A percentile compares a stretch with the other conserved stretches of the same genome.
Evolutionary conservation across 1,140 invertebrate genomes (phyloP).

Genomic region (Lutraria rhynchaena): DNA sequence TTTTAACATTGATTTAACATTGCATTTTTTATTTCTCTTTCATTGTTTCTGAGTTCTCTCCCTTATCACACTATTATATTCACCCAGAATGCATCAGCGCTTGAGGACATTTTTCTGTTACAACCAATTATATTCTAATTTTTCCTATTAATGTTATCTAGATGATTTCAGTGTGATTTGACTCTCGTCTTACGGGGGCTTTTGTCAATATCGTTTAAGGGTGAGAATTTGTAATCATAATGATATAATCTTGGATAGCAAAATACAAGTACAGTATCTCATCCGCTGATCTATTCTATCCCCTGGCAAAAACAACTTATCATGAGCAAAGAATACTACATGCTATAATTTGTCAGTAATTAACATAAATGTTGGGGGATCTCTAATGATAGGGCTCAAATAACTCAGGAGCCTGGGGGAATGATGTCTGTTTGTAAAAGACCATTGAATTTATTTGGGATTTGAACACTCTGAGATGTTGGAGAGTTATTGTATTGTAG

Average conservation of each 20-base stretch:
- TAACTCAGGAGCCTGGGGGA: conserved; percentile 22
- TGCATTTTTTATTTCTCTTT: background rate
- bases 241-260: conserved; percentile 51
- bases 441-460: background rate
- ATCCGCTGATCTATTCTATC: background rate
- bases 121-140: conserved; percentile 51
- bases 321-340: conserved; percentile 50
- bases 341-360: conserved; percentile 61
- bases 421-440: conserved; percentile 36
- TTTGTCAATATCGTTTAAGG: conserved; percentile 40
- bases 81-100: background rate
- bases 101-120: conserved; percentile 3
- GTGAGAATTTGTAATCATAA: conserved; percentile 49
- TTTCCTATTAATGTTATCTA: conserved; percentile 52
- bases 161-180: conserved; percentile 52
- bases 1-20: too few relatives aligned
- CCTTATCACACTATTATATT: background rate
- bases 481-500: too few relatives aligned
- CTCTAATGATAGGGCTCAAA: conserved; percentile 35
- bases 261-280: conserved; percentile 3
- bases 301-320: conserved; percentile 44
- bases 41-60: background rate
- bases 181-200: conserved; percentile 9
- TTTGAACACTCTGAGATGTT: too few relatives aligned
- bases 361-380: conserved; percentile 55